phyloP scores from a whole-genome alignment of 2,797 vertebrate species.

The Intellagama lesueurii region DNA sequence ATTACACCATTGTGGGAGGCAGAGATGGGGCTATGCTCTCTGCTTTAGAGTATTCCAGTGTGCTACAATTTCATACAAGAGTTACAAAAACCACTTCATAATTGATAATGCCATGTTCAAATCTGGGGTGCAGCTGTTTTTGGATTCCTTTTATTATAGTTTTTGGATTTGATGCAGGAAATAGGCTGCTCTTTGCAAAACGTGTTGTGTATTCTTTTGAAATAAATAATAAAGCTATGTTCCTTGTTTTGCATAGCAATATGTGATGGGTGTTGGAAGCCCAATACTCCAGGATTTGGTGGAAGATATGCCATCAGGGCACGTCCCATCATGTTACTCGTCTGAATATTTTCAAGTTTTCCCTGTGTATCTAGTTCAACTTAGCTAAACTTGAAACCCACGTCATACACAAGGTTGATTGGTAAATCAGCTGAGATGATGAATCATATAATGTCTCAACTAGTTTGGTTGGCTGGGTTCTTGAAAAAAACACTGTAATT shows the following conservation, averaged over 20 bases:
- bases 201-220: background rate
- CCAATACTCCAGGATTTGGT: constrained; percentile 26
- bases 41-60: background rate
- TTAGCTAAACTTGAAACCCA: constrained; percentile 40
- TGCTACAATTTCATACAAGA: background rate
- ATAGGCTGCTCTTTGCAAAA: background rate
- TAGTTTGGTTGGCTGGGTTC: constrained; percentile 34
- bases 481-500: background rate
- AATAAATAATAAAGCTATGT: constrained; percentile 38
- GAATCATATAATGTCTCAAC: constrained; percentile 51
- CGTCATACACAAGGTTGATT: constrained; percentile 42
- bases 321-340: constrained; percentile 39
- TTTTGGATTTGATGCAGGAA: background rate
- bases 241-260: background rate
- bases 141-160: background rate
- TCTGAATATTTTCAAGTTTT: constrained; percentile 52
- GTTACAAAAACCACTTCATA: background rate
- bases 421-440: constrained; percentile 40
- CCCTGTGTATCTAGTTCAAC: constrained; percentile 28
- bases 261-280: constrained; percentile 40
- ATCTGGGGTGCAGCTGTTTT: background rate
- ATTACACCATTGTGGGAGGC: background rate
- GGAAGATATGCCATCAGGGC: constrained; percentile 37
- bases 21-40: background rate
- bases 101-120: background rate